phyloP scores from a whole-genome alignment of 2,888 invertebrate species.

The Rhyacophila evoluta region DNA sequence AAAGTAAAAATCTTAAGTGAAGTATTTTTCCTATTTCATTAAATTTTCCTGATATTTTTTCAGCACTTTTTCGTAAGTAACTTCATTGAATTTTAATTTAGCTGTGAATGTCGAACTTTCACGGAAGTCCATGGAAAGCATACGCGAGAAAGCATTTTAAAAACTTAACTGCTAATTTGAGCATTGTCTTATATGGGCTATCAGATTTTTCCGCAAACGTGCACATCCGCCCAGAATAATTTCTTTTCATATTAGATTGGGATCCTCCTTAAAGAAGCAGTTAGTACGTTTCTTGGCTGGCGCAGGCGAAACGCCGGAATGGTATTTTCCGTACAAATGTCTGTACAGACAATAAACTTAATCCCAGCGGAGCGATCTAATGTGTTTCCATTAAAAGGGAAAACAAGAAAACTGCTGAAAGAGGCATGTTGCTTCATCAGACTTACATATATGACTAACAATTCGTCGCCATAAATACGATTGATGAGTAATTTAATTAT shows the following conservation, averaged over 20 bases:
- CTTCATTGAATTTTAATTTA: too few relatives aligned
- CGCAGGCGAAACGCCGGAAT: slow-evolving; percentile 9
- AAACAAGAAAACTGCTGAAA: slow-evolving; percentile 24
- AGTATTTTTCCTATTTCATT: too few relatives aligned
- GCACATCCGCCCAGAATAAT: slow-evolving; percentile 1
- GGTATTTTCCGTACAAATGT: slow-evolving; percentile 14
- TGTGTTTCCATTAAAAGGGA: slow-evolving; percentile 23
- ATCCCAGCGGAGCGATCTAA: slow-evolving; percentile 10
- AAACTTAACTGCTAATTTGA: slow-evolving; percentile 21
- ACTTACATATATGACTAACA: not conserved
- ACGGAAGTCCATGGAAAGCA: too few relatives aligned
- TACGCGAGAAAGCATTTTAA: not conserved
- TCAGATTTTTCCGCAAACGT: not conserved
- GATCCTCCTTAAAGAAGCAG: slow-evolving; percentile 9
- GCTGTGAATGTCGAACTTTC: too few relatives aligned
- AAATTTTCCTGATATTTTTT: too few relatives aligned
- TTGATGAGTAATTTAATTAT: too few relatives aligned
- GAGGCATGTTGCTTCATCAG: slow-evolving; percentile 22
- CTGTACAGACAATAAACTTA: slow-evolving; percentile 22
- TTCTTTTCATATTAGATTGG: slow-evolving; percentile 17
- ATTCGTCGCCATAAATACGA: not conserved
- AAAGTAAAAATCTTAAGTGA: too few relatives aligned
- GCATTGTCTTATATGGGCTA: slow-evolving; percentile 20
- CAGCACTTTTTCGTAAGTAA: too few relatives aligned
- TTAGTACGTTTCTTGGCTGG: slow-evolving; percentile 16